Evolutionary conservation across 2,113 vertebrate genomes (phyloP).

Genomic region (Calonectris borealis): DNA sequence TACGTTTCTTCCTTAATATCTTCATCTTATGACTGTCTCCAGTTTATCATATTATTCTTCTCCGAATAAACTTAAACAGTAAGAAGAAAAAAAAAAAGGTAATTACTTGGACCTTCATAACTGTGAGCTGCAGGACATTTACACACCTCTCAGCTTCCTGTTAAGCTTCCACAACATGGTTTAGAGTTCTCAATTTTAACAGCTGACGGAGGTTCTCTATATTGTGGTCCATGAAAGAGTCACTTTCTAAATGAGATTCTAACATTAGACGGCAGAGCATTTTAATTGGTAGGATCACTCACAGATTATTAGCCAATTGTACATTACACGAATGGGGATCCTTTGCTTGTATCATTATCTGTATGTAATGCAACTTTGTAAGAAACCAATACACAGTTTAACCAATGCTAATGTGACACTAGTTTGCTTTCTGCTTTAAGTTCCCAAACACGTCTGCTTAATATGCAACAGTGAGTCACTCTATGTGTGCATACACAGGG

Average conservation of each 20-base stretch:
- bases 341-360: neutral
- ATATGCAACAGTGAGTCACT: neutral
- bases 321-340: neutral
- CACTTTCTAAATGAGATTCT: neutral
- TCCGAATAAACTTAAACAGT: neutral
- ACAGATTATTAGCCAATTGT: neutral
- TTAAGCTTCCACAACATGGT: neutral
- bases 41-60: neutral
- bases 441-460: neutral
- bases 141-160: neutral
- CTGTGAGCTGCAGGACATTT: neutral
- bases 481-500: neutral
- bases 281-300: neutral
- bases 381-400: neutral
- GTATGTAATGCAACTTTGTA: neutral
- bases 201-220: neutral
- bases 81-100: neutral
- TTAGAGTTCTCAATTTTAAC: neutral
- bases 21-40: neutral
- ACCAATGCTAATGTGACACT: neutral
- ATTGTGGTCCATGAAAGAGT: neutral
- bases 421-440: neutral
- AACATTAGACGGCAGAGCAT: neutral
- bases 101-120: neutral
- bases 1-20: neutral